Conservation (phyloP, 2,113 vertebrate genomes). For the Atlantisia rogersi region DNA sequence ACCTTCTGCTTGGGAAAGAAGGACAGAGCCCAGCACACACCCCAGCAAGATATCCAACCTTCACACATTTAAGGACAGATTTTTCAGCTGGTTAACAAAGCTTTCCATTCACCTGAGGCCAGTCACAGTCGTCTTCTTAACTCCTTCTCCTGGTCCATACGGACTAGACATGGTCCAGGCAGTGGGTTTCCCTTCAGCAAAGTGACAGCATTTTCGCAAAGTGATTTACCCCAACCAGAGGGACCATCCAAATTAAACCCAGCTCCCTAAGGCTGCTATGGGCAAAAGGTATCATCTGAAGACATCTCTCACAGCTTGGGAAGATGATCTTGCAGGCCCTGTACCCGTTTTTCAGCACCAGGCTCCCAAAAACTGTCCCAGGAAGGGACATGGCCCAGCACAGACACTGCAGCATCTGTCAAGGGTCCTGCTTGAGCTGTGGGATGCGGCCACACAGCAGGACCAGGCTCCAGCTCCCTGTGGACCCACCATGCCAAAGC, state of each 20-base stretch:
- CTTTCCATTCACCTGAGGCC: background rate
- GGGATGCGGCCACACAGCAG: background rate
- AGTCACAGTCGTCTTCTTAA: background rate
- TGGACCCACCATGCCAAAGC: background rate
- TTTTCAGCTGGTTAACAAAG: background rate
- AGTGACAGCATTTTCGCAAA: background rate
- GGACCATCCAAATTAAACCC: fast-evolving
- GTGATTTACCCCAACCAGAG: background rate
- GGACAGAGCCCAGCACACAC: background rate
- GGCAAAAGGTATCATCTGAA: background rate
- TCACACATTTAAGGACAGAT: background rate
- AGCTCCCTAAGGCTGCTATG: background rate
- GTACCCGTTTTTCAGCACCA: background rate
- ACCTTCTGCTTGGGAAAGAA: background rate
- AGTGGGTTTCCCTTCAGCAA: background rate
- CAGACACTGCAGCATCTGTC: fast-evolving
- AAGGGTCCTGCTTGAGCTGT: background rate
- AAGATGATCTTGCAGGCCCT: background rate
- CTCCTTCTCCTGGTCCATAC: background rate
- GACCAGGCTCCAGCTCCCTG: background rate
- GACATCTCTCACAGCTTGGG: background rate
- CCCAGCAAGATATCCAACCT: background rate
- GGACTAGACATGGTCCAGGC: background rate
- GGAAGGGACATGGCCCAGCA: fast-evolving
- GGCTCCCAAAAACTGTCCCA: background rate